Base-by-base conservation (phyloP, 2,113 vertebrate genomes). In the Athene cunicularia region DNA sequence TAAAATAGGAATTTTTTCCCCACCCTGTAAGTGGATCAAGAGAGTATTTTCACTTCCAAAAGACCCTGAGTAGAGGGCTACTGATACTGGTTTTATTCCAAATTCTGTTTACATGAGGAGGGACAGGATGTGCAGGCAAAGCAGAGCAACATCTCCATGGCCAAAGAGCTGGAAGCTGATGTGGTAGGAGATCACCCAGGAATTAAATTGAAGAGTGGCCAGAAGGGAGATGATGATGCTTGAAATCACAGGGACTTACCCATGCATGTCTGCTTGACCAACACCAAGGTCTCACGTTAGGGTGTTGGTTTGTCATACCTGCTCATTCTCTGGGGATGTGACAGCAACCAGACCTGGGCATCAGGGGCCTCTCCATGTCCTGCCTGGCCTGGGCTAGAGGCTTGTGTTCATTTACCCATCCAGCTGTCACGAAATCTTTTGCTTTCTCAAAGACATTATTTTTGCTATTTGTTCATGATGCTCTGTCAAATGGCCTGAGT, bases 221-320 rank as follows among this genome's bases (percentile, higher is more conserved):
- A 28, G 63, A 72, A 81, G 68, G 73, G 41, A 79, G 30, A 58
- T 45, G 87, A 7, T 67, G 66, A 52, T 74, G 52, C 66, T 71
- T 53, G 56, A n/a, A 92, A 68, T 28, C 58, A 8, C 37, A 12
- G 52, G 35, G 45, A 10, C 39, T 86, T 37, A 67, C 33, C 80
- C n/a, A 12, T 4, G 28, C 30, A 2, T 1, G 0, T 19, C 86
- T 85, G 88, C 33, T 20, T 17, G 47, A 41, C 27, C 81, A 39
- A 9, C 23, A 1, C 4, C 0, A 2, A 73, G 50, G 6, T 53
- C 41, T 76, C 28, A 1, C 2, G 3, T 3, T 26, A 1, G 63
- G 6, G 3, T 37, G 15, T 32, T 35, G 70, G 21, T 50, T 91
- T 62, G 27, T 43, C 7, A 1, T 64, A 24, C 5, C 60, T 26